phyloP scores from a whole-genome alignment of 2,797 vertebrate genomes.

The Ctenopoma kingsleyae region DNA sequence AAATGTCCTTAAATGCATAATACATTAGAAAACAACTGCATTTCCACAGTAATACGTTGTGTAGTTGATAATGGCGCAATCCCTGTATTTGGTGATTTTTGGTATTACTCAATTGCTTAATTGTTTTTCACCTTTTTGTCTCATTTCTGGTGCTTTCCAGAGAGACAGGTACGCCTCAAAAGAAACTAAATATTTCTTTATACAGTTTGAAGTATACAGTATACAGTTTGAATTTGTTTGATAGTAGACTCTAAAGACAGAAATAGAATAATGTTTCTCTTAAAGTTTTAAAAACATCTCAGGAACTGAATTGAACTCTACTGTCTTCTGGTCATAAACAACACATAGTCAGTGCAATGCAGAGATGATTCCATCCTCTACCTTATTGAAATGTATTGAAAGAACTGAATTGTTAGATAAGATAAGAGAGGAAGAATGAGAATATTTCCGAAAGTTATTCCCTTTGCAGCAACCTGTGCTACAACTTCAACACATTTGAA shows the following conservation, averaged over 20 bases:
- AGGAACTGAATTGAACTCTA: slow-evolving; percentile 1
- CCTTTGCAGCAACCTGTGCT: background rate
- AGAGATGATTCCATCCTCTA: background rate
- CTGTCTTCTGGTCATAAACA: background rate
- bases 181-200: background rate
- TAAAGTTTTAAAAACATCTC: background rate
- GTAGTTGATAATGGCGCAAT: background rate
- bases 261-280: slow-evolving; percentile 1
- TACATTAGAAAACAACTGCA: background rate
- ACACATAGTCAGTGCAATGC: background rate
- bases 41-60: background rate
- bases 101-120: background rate
- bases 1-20: slow-evolving; percentile 5
- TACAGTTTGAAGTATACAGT: no score
- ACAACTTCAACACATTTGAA: background rate
- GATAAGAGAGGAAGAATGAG: background rate
- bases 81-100: background rate
- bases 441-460: slow-evolving; percentile 1
- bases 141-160: background rate
- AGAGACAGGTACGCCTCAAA: background rate
- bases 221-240: slow-evolving; percentile 39
- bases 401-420: background rate
- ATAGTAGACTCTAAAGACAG: slow-evolving; percentile 15
- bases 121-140: slow-evolving; percentile 4
- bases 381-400: slow-evolving; percentile 9